Base-by-base conservation (phyloP, 2,797 vertebrate species). In the Coregonus sp. region DNA sequence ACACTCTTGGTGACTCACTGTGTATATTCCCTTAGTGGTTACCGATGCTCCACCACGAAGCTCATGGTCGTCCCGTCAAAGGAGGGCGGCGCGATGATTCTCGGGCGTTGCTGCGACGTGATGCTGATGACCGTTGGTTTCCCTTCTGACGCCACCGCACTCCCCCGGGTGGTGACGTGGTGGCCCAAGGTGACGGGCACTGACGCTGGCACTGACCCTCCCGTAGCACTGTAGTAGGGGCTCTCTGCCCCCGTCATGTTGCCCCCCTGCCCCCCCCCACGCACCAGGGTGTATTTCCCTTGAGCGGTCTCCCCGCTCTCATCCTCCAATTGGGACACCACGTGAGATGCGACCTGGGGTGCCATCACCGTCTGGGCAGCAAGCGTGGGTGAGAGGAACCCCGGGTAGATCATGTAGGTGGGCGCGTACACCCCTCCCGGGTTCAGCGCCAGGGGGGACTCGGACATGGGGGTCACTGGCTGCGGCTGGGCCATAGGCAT, bases 51-150 rank as follows among this genome's bases (percentile, higher is more conserved):
- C 88, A 99, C 96, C 70, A 98, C 96, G 47, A 99, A 99, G 86
- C 98, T 98, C 98, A 99, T 98, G 72, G 98, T 99, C 79, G 96
- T 98, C 79, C 98, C 98, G 0, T 99, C 98, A 4, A 99, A 99
- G 77, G 96, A 99, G 9, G 98, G 97, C 0, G 97, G 97, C 0
- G 97, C 96, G 0, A 99, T 94, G 80, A 99, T 96, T 80, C 96
- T 94, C 0, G 98, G 97, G 84, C 98, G 97, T 83, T 96, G 96
- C 54, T 97, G 97, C 0, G 97, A 95, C 0, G 95, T 95, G 92
- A 99, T 96, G 93, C 97, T 98, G 91, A 99, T 97, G 37, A 98
- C 90, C 0, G 97, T 96, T 37, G 31, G 66, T 82, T 97, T 97
- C 4, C 94, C 91, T 18, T 96, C 93, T 0, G 92, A 80, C 77